Evolutionary conservation across 2,888 invertebrate genomes (phyloP).

Genomic region (Odontothrips loti): DNA sequence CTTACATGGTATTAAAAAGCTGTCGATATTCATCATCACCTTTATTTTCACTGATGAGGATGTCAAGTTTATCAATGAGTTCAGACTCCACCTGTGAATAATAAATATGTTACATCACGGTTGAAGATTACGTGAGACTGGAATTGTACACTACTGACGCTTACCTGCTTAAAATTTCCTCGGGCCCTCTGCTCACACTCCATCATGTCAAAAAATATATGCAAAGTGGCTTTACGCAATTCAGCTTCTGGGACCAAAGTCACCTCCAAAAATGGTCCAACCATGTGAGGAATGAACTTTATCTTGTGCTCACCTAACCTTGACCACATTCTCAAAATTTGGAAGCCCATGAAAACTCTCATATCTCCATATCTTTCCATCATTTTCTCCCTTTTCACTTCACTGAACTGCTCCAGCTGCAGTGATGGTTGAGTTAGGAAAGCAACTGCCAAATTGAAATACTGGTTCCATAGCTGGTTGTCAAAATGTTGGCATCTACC

Average conservation of each 20-base stretch:
- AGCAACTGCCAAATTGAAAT: conserved; percentile 73
- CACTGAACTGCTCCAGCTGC: conserved; percentile 77
- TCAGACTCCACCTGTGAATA: conserved; percentile 73
- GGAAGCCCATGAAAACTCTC: conserved; percentile 88
- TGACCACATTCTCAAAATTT: conserved; percentile 88
- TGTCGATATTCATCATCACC: conserved; percentile 90
- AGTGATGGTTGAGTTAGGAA: conserved; percentile 76
- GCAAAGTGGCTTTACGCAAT: conserved; percentile 80
- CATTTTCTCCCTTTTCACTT: conserved; percentile 71
- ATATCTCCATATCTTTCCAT: conserved; percentile 80
- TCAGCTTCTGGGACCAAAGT: conserved; percentile 84
- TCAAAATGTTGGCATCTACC: conserved; percentile 68
- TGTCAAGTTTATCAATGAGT: conserved; percentile 88
- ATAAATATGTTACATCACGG: not conserved
- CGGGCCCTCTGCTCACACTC: conserved; percentile 79
- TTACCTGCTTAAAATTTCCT: conserved; percentile 74
- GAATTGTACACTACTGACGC: not conserved
- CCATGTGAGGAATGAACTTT: conserved; percentile 86
- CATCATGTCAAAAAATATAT: conserved; percentile 94
- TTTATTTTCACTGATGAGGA: conserved; percentile 86
- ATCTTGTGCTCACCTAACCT: conserved; percentile 80
- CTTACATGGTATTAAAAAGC: conserved; percentile 95
- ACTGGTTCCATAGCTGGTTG: conserved; percentile 69
- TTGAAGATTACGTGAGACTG: not conserved
- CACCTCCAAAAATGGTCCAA: conserved; percentile 89